Evolutionary conservation across 2,888 invertebrate genomes (phyloP).

Genomic region (Noctua janthe): DNA sequence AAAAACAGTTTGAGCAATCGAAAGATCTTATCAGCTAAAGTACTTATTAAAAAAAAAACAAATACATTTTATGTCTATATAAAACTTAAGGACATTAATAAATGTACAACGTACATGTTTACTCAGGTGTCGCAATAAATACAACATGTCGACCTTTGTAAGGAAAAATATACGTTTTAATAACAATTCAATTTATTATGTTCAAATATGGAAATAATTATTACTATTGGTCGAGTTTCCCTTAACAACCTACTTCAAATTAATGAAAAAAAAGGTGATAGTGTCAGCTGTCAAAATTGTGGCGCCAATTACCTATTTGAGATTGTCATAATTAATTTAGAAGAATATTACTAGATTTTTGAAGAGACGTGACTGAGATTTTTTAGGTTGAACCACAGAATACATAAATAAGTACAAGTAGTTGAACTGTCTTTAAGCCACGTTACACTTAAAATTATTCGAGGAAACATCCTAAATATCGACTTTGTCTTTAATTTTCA

Average conservation of each 20-base stretch:
- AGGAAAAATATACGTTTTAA: constrained; percentile 25
- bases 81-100: constrained; percentile 17
- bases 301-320: background rate
- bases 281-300: constrained; percentile 34
- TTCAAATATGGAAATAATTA: constrained; percentile 4
- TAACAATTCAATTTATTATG: constrained; percentile 19
- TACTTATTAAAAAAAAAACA: background rate
- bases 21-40: background rate
- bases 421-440: background rate
- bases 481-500: background rate
- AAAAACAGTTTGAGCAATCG: background rate
- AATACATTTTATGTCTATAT: background rate
- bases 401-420: too few relatives aligned
- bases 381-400: background rate
- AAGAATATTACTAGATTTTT: background rate
- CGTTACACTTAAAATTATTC: background rate
- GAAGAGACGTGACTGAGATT: background rate
- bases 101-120: constrained; percentile 28
- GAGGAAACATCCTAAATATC: background rate
- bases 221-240: background rate
- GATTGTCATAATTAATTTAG: background rate
- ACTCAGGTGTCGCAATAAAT: constrained; percentile 42
- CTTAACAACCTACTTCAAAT: background rate
- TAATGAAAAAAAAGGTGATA: background rate
- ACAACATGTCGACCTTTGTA: constrained; percentile 35